Percentiles rank a stretch among this genome's conserved stretches.
Evolutionary conservation across 2,113 vertebrate species (phyloP).

Genomic region (Pituophis catenifer): DNA sequence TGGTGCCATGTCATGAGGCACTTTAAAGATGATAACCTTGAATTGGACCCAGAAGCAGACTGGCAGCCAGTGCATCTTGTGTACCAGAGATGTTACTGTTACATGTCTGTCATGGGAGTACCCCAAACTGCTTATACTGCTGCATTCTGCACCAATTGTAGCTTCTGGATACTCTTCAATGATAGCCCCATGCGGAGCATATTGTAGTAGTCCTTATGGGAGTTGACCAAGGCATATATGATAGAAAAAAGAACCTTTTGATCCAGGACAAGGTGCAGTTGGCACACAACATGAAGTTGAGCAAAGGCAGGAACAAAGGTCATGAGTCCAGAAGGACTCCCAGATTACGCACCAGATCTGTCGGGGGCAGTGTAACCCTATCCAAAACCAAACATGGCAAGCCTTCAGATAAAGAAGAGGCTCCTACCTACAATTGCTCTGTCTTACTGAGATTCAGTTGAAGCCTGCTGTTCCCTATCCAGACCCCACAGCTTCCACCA

Average conservation of each 20-base stretch:
- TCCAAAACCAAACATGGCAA: not conserved
- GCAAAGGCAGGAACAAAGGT: not conserved
- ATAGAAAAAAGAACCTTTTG: not conserved
- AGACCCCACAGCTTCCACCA: not conserved
- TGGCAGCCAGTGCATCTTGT: no score
- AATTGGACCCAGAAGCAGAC: no score
- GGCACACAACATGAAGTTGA: not conserved
- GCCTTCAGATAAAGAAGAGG: not conserved
- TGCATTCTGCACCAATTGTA: no score
- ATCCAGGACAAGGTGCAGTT: not conserved
- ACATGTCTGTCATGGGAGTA: no score
- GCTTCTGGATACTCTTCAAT: no score
- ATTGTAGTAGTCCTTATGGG: no score
- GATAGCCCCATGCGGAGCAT: no score
- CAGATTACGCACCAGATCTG: not conserved
- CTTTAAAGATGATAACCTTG: no score
- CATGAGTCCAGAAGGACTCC: not conserved
- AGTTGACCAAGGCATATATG: no score
- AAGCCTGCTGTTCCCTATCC: not conserved
- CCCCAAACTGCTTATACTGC: no score
- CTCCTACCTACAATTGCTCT: not conserved
- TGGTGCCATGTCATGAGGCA: no score
- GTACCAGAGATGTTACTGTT: no score
- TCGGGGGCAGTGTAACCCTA: not conserved
- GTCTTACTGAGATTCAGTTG: not conserved